Conservation (phyloP, 2,113 vertebrate genomes). For the Antechinus stuartii region DNA sequence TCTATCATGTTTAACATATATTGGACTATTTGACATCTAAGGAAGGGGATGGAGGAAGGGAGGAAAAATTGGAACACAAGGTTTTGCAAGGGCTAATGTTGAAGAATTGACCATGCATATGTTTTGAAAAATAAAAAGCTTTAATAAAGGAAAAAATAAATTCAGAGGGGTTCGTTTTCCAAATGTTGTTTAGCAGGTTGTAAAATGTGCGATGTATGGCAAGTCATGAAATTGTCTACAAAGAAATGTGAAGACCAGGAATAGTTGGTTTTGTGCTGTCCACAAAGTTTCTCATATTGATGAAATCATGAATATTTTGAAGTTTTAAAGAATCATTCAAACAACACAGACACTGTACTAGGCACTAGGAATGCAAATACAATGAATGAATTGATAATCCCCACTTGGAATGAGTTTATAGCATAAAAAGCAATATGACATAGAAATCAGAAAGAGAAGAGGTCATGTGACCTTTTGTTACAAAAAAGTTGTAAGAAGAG, state of each 20-base stretch:
- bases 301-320: neutral
- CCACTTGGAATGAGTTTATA: rapidly evolving
- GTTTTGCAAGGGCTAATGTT: too few species aligned
- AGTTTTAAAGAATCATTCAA: neutral
- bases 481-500: neutral
- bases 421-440: neutral
- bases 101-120: too few species aligned
- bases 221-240: neutral
- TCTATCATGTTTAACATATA: too few species aligned
- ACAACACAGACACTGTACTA: neutral
- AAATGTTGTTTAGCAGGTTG: neutral
- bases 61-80: too few species aligned
- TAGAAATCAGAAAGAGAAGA: neutral
- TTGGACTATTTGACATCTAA: too few species aligned
- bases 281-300: neutral
- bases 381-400: neutral
- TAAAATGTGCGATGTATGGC: neutral
- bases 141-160: too few species aligned
- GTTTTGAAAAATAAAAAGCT: too few species aligned
- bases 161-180: neutral
- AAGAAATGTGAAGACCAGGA: neutral
- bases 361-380: rapidly evolving
- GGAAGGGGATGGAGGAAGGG: too few species aligned
- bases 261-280: neutral
- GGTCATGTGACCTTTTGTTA: neutral